These are phyloP conservation scores for Emydura subglobosa DNA, from an alignment of 2,113 vertebrate genomes.

Conservation along the genomic window DNA sequence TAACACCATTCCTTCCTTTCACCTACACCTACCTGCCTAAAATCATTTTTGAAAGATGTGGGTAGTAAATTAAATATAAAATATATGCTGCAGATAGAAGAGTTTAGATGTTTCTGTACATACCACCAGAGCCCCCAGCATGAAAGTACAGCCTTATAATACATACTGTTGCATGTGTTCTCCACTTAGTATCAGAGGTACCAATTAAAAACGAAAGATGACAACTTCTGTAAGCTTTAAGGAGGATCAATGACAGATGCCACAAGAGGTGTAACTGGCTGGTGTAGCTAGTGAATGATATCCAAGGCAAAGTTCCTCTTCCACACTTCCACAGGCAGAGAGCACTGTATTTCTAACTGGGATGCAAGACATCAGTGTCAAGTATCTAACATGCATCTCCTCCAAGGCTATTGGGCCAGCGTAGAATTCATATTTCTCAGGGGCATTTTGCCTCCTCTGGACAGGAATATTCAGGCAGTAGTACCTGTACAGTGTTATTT, in stretches of 20 bases:
- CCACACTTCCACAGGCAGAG: background rate
- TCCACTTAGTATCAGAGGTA: background rate
- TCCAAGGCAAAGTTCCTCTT: background rate
- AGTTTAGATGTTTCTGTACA: background rate
- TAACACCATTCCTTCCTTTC: background rate
- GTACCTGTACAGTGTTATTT: background rate
- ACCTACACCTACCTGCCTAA: background rate
- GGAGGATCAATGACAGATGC: background rate
- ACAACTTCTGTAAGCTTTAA: background rate
- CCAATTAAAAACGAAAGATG: background rate
- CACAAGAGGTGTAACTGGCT: background rate
- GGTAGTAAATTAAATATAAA: background rate
- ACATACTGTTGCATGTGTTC: background rate
- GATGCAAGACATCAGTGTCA: background rate
- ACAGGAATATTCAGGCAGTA: background rate
- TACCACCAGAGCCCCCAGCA: background rate
- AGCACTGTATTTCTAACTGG: background rate
- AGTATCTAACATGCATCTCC: background rate
- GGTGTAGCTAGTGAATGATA: background rate
- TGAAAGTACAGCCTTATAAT: background rate
- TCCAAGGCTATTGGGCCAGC: background rate
- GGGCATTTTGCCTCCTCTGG: background rate
- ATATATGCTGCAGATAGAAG: background rate
- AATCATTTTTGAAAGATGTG: background rate
- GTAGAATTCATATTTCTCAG: background rate